Conservation (phyloP, 2,888 invertebrate species). For the Leptothorax acervorum region DNA sequence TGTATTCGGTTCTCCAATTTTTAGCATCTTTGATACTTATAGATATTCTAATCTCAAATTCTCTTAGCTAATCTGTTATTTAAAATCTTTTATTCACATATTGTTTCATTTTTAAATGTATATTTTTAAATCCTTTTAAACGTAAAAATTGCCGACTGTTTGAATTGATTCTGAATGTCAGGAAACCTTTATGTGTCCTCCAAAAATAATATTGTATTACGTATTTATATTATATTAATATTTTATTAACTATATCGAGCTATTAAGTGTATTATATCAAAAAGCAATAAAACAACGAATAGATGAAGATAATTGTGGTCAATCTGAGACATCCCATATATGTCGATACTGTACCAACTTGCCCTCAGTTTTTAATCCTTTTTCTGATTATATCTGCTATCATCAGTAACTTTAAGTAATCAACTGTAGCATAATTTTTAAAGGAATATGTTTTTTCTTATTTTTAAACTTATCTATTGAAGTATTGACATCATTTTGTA, state of each 20-base stretch:
- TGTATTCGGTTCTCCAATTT: neutral
- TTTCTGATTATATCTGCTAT: neutral
- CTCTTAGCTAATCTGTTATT: neutral
- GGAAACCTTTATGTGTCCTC: neutral
- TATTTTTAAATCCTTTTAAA: neutral
- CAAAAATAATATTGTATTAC: neutral
- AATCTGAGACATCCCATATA: neutral
- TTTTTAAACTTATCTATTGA: neutral
- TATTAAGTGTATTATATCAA: neutral
- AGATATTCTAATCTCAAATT: neutral
- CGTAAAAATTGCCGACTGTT: neutral
- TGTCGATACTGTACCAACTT: neutral
- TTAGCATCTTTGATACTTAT: neutral
- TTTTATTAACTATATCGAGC: neutral
- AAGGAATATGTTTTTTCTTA: neutral
- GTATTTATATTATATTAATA: neutral
- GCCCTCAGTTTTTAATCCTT: constrained; percentile 5
- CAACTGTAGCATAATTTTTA: neutral
- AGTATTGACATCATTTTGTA: neutral
- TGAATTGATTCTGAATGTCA: neutral
- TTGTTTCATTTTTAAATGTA: constrained; percentile 12
- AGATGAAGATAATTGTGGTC: neutral
- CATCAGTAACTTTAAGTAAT: neutral
- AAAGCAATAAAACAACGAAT: neutral
- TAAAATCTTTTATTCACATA: neutral